Base-by-base conservation (phyloP, 2,113 vertebrate species). In the Zosterops pallidus region DNA sequence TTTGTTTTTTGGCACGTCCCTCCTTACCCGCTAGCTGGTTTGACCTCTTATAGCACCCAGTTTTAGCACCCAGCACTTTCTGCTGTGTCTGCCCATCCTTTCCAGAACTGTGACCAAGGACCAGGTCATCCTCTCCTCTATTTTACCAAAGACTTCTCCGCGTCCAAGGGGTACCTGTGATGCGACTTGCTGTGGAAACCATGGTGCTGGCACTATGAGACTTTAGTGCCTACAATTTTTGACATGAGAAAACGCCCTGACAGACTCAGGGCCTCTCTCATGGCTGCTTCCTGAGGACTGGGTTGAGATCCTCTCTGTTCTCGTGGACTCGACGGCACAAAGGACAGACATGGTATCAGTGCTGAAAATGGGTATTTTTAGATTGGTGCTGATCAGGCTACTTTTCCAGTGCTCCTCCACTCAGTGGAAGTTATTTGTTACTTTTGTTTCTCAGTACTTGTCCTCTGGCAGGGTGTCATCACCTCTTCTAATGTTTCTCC, bases 401-500 rank as follows among this genome's bases (percentile, higher is more conserved):
- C 59, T 90, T 94, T 89, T 82, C 74, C n/a, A 82, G 35, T 0
- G 3, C 74, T 76, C 80, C 65, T 89, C 68, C 60, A 28, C 47
- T 71, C 60, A 20, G 17, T 88, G 57, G 35, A 92, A 94, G 62
- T 92, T 92, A 91, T 91, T 94, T 91, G 70, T 89, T 96, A 67
- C 72, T 92, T 94, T 79, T 89, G 70, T 46, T 92, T 52, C 60
- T 95, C 81, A 24, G 87, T 86, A 79, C 62, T 89, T 92, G 74
- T 82, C 89, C 80, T 94, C 69, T 84, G 87, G 63, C 68, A 92
- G 42, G 5, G 79, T 55, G 42, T 93, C 90, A 94, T 89, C 77
- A 53, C 49, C 80, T 92, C 69, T 81, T 94, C 86, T 96, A 92
- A 97, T 95, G 94, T 91, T 94, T 89, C 84, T 79, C 77, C 93